Base-by-base conservation (phyloP, 2,797 vertebrate genomes). In the Uromys caudimaculatus region DNA sequence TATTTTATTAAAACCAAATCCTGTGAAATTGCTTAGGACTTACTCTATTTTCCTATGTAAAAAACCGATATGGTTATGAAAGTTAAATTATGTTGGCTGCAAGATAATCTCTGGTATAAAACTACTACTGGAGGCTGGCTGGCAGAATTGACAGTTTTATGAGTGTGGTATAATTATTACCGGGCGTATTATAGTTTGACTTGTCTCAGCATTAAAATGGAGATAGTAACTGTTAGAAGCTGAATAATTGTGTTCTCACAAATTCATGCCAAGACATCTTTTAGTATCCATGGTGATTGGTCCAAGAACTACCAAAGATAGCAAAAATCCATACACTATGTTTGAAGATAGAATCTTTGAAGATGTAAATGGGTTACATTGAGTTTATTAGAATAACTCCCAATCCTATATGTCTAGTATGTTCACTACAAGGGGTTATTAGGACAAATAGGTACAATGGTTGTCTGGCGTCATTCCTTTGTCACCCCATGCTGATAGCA, bases 141-240 rank as follows among this genome's bases (percentile, higher is more conserved):
- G 95, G 84, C 73, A 54, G 11, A 96, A 94, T 73, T 84, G 60
- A 52, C 52, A 89, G 23, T 92, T 97, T 97, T 97, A 94, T 67
- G n/a, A 96, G 88, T 85, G 58, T 95, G 62, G 54, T 97, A 17
- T 98, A 96, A 97, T 97, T 97, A 98, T 97, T 97, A 87, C 93
- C 94, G 95, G 97, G 82, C 71, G 94, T 56, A 82, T 77, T 96
- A 81, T 78, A 96, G 93, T 96, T 97, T 97, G 95, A 19, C 7
- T 82, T 75, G 23, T 8, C 17, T 94, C 19, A n/a, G 78, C 56
- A 94, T 87, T 88, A 90, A 93, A 91, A 85, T 41, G 44, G 54
- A 35, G 5, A 73, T 56, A 91, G 32, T 52, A 35, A 67, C 50
- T 50, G n/a, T 82, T 83, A 17, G 27, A 10, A 35, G 9, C 4